phyloP scores from a whole-genome alignment of 2,888 invertebrate genomes.

The Mimas tiliae region DNA sequence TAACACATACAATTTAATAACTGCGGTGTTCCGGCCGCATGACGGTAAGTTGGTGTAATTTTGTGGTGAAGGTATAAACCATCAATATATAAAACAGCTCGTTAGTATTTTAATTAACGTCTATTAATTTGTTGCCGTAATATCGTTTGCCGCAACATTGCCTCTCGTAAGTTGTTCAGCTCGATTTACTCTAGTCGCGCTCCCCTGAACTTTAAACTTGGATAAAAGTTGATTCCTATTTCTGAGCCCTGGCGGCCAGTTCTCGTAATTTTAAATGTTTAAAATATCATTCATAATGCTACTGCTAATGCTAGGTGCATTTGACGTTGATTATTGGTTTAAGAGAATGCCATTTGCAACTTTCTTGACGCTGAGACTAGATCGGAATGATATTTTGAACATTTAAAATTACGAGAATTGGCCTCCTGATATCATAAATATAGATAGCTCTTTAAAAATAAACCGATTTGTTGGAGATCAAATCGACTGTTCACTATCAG shows the following conservation, averaged over 20 bases:
- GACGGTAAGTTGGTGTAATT: slow-evolving; percentile 15
- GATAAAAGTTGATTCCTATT: not conserved
- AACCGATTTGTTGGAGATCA: not conserved
- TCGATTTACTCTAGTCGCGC: slow-evolving; percentile 34
- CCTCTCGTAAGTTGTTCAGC: slow-evolving; percentile 35
- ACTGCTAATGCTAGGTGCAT: no score
- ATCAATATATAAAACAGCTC: slow-evolving; percentile 33
- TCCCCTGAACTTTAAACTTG: slow-evolving; percentile 10
- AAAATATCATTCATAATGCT: no score
- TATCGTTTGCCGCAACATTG: slow-evolving; percentile 30
- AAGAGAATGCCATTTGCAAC: no score
- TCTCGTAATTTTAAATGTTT: no score
- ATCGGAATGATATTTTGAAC: no score
- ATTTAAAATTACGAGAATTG: no score
- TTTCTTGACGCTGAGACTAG: no score
- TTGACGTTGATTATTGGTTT: no score
- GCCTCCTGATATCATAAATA: slow-evolving; percentile 13
- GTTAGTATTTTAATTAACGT: slow-evolving; percentile 43
- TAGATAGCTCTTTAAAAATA: not conserved
- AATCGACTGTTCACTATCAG: not conserved
- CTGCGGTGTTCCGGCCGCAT: not conserved
- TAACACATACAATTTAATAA: not conserved
- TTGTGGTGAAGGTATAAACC: slow-evolving; percentile 16
- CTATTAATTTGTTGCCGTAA: slow-evolving; percentile 42
- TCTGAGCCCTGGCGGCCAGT: not conserved